These are phyloP conservation scores for Aviceda subcristata DNA, from an alignment of 2,113 vertebrate genomes.

Conservation along the genomic window DNA sequence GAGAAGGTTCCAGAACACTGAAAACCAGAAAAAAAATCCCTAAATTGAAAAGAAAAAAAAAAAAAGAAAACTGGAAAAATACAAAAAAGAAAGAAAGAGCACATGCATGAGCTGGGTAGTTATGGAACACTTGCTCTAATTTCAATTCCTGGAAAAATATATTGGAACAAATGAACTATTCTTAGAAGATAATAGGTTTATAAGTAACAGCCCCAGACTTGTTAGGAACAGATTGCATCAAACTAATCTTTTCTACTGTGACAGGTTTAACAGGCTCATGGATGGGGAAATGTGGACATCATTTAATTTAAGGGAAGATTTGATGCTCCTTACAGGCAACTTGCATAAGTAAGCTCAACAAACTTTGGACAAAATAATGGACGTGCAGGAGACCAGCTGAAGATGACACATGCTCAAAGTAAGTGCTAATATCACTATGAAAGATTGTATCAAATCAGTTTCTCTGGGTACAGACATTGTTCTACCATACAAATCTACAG, in stretches of 20 bases:
- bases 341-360: neutral
- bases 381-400: neutral
- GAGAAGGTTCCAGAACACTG: neutral
- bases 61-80: no score
- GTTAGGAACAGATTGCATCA: neutral
- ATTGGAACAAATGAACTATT: neutral
- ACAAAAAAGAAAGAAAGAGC: neutral
- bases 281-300: neutral
- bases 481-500: neutral
- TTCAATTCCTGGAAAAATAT: conserved; percentile 12
- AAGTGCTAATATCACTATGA: neutral
- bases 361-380: neutral
- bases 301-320: neutral
- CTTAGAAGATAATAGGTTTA: conserved; percentile 15
- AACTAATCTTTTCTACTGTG: neutral
- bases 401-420: neutral
- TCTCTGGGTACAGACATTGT: neutral
- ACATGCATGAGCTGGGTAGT: neutral
- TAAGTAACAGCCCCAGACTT: conserved; percentile 15
- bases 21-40: neutral
- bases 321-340: neutral
- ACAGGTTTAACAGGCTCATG: neutral
- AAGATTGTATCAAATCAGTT: neutral
- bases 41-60: neutral
- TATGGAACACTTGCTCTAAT: neutral